Percentiles rank a stretch among this genome's conserved stretches.
Evolutionary conservation across 2,888 invertebrate genomes (phyloP).

Genomic region (Hirtodrosophila histrioides): DNA sequence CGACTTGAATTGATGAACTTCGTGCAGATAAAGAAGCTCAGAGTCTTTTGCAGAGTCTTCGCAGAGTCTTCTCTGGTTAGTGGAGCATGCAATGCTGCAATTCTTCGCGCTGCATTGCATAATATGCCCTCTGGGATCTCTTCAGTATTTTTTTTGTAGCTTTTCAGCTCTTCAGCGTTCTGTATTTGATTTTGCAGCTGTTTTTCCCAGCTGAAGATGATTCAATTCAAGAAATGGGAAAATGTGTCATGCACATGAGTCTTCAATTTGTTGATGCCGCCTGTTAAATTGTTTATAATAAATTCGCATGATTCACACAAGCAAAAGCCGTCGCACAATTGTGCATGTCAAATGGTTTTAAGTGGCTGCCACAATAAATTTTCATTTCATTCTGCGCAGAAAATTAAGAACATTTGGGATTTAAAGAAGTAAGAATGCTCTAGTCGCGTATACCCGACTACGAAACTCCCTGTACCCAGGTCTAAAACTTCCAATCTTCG

Average conservation of each 20-base stretch:
- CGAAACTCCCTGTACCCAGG: too few relatives aligned
- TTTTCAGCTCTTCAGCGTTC: conserved; percentile 2
- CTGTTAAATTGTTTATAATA: conserved; percentile 66
- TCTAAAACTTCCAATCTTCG: too few relatives aligned
- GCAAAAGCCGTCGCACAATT: conserved; percentile 48
- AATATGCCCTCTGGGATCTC: conserved; percentile 26
- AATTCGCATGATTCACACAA: conserved; percentile 65
- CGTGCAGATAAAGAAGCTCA: conserved; percentile 64
- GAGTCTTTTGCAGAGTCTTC: conserved; percentile 12
- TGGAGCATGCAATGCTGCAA: conserved; percentile 72
- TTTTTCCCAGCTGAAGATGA: conserved; percentile 17
- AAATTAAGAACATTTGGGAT: conserved; percentile 11
- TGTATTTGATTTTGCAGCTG: conserved; percentile 12
- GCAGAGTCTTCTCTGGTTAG: conserved; percentile 38
- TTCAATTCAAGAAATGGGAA: conserved; percentile 58
- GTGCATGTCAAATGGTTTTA: conserved; percentile 65
- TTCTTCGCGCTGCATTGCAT: conserved; percentile 64
- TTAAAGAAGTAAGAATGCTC: too few relatives aligned
- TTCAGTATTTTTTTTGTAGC: too few relatives aligned
- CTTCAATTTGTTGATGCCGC: conserved; percentile 20
- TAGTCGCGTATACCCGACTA: too few relatives aligned
- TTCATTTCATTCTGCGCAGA: conserved; percentile 54
- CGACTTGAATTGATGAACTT: conserved; percentile 78
- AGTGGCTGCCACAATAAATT: conserved; percentile 72
- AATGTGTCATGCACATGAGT: conserved; percentile 68